Percentiles rank a stretch among this genome's conserved stretches.
phyloP scores from a whole-genome alignment of 2,888 invertebrate genomes.

The Gymnosoma rotundatum region DNA sequence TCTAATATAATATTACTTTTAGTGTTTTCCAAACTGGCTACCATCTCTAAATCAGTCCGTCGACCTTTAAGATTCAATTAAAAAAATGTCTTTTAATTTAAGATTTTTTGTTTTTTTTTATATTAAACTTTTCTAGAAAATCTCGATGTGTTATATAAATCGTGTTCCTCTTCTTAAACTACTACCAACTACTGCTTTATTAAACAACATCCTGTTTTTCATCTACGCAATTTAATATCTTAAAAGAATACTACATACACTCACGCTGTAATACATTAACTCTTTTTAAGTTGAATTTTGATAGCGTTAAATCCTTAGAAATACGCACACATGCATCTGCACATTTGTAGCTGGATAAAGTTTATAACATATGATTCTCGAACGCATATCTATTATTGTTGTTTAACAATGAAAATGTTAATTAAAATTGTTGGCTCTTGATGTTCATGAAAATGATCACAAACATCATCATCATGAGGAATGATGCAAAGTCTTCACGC shows the following conservation, averaged over 20 bases:
- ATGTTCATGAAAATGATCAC: slow-evolving; percentile 21
- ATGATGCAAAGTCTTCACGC: slow-evolving; percentile 26
- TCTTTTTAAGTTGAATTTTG: no score
- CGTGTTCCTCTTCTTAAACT: neutral
- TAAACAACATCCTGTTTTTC: slow-evolving; percentile 46
- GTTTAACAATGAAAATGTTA: slow-evolving; percentile 52
- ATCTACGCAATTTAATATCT: slow-evolving; percentile 43
- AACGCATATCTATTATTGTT: slow-evolving; percentile 1
- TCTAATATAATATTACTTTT: no score
- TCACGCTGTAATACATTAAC: neutral
- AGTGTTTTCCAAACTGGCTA: no score
- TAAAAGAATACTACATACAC: no score
- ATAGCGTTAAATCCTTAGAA: slow-evolving; percentile 34
- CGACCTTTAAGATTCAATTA: no score
- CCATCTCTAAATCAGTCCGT: no score
- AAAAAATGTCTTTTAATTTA: no score
- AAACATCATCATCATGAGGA: slow-evolving; percentile 13
- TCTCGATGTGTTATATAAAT: no score
- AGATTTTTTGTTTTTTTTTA: no score
- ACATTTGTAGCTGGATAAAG: neutral
- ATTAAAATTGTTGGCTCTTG: slow-evolving; percentile 13
- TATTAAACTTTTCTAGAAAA: no score
- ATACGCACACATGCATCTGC: neutral
- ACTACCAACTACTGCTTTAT: slow-evolving; percentile 24
- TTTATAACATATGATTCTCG: slow-evolving; percentile 24